phyloP scores from a whole-genome alignment of 1,140 invertebrate genomes.

The Coelopa frigida region DNA sequence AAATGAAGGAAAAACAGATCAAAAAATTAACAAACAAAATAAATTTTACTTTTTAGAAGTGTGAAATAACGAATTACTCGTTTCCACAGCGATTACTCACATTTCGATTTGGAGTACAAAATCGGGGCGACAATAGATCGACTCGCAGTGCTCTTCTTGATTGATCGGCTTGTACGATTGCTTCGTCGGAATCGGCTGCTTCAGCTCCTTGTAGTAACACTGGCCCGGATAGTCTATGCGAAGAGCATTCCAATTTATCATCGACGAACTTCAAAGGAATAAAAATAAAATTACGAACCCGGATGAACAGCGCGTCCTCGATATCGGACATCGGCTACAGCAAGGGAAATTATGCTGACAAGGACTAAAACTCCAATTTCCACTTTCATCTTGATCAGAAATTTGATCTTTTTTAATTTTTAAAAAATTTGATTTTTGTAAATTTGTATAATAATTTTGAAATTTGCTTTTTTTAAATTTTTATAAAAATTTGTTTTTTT shows the following conservation, averaged over 20 bases:
- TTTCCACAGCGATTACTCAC: conserved; percentile 17
- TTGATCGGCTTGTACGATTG: conserved; percentile 39
- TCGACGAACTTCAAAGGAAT: no score
- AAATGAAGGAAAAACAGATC: no score
- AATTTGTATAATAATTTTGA: no score
- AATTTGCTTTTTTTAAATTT: no score
- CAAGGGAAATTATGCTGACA: neutral
- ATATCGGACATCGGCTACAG: conserved; percentile 24
- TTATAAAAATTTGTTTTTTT: conserved; percentile 9
- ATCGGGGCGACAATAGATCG: conserved; percentile 33
- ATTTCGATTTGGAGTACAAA: conserved; percentile 32
- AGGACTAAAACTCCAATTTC: neutral
- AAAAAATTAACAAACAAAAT: no score
- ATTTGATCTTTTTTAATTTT: no score
- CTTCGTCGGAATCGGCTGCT: conserved; percentile 35
- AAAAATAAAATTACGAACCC: conserved; percentile 17
- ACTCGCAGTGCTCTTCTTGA: conserved; percentile 32
- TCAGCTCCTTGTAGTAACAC: conserved; percentile 36
- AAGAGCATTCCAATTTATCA: no score
- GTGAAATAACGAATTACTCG: no score
- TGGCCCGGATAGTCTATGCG: conserved; percentile 32
- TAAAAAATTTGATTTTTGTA: no score
- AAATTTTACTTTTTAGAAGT: no score
- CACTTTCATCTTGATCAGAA: no score
- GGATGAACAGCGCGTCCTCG: conserved; percentile 35